Percentiles rank a stretch among this genome's conserved stretches.
These are phyloP conservation scores for Euclidia mi DNA, from an alignment of 2,888 invertebrate genomes.

Conservation along the genomic window DNA sequence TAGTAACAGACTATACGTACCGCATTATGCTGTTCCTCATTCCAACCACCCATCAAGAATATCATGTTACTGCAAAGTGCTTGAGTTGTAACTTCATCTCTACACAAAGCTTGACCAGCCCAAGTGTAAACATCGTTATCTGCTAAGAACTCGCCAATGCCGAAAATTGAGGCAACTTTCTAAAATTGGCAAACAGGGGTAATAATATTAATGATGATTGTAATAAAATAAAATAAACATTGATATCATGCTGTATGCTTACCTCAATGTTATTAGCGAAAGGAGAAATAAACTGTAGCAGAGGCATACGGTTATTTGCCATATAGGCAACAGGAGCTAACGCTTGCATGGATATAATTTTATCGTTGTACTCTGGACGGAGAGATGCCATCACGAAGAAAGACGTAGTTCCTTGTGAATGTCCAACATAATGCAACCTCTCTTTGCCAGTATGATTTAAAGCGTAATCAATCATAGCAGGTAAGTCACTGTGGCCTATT, in stretches of 20 bases:
- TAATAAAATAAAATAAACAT: constrained; percentile 11
- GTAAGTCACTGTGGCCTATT: constrained; percentile 94
- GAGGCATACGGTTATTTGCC: constrained; percentile 86
- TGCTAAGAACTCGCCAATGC: constrained; percentile 92
- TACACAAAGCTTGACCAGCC: constrained; percentile 88
- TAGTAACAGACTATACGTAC: no score
- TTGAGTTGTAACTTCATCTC: constrained; percentile 87
- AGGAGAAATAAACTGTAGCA: constrained; percentile 82
- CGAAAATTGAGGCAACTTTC: constrained; percentile 80
- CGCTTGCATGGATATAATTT: constrained; percentile 92
- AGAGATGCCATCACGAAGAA: constrained; percentile 92
- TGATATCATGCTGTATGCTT: no score
- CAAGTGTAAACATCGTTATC: constrained; percentile 84
- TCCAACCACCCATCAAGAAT: constrained; percentile 92
- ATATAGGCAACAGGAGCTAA: constrained; percentile 93
- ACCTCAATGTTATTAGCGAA: constrained; percentile 82
- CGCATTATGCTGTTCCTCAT: constrained; percentile 89
- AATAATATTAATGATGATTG: no score
- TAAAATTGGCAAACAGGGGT: constrained; percentile 56
- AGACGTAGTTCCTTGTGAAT: constrained; percentile 92
- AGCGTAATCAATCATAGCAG: constrained; percentile 95
- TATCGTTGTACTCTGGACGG: constrained; percentile 91
- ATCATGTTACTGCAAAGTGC: constrained; percentile 92
- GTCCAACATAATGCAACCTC: constrained; percentile 94
- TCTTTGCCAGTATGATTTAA: constrained; percentile 88